These are phyloP conservation scores for Ochropleura leucogaster DNA, from an alignment of 2,888 invertebrate genomes.

Conservation along the genomic window DNA sequence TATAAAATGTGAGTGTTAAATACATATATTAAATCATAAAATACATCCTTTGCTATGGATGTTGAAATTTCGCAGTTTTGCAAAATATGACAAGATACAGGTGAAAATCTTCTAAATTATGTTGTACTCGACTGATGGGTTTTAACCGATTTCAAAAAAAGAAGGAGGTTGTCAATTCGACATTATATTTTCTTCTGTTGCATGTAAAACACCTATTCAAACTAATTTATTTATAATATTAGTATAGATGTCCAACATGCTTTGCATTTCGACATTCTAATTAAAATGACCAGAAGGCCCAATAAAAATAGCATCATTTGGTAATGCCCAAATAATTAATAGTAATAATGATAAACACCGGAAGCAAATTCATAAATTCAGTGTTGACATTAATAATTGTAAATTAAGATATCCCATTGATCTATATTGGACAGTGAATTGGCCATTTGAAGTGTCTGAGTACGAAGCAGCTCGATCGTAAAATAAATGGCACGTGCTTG, in stretches of 20 bases:
- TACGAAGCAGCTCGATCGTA: slow-evolving; percentile 71
- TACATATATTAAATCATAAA: slow-evolving; percentile 9
- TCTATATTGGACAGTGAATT: slow-evolving; percentile 64
- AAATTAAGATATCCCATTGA: slow-evolving; percentile 58
- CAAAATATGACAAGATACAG: background rate
- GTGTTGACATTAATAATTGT: slow-evolving; percentile 32
- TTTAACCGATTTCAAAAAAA: background rate
- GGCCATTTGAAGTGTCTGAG: slow-evolving; percentile 60
- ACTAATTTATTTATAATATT: background rate
- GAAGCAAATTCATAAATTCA: slow-evolving; percentile 36
- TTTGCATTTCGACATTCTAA: background rate
- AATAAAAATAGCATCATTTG: background rate
- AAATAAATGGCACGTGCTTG: slow-evolving; percentile 81
- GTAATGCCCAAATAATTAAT: background rate
- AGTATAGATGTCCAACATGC: background rate
- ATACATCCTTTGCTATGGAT: background rate
- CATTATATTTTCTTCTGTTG: no score
- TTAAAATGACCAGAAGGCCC: background rate
- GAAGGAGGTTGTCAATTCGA: no score
- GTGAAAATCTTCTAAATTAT: background rate
- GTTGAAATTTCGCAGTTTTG: slow-evolving; percentile 7
- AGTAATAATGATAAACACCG: slow-evolving; percentile 17
- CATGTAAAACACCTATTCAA: background rate
- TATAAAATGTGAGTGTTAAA: slow-evolving; percentile 24
- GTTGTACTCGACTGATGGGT: background rate